A percentile compares a stretch with the other conserved stretches of the same genome.
Conservation (phyloP, 2,113 vertebrate genomes). For the Grammomys surdaster region DNA sequence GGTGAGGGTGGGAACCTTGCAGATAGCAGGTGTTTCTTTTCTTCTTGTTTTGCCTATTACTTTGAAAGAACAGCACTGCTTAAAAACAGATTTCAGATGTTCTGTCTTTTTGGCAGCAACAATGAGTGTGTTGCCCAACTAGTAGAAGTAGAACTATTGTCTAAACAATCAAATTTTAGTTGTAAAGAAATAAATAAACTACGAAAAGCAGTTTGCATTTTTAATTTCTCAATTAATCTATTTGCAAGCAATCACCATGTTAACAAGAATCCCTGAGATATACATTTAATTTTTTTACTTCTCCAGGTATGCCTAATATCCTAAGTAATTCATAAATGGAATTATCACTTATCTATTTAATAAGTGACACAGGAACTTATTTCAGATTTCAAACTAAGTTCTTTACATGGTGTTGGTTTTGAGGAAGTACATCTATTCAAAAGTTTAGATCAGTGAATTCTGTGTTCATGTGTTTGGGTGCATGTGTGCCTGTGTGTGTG, state of each 20-base stretch:
- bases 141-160: conserved; percentile 66
- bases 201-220: not conserved
- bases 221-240: not conserved
- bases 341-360: not conserved
- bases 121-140: conserved; percentile 63
- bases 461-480: not conserved
- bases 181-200: conserved; percentile 34
- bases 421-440: not conserved
- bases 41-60: conserved; percentile 83
- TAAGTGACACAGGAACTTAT: not conserved
- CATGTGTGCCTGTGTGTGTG: not conserved
- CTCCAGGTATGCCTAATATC: not conserved
- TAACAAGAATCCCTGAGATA: not conserved
- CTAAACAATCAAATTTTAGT: conserved; percentile 52
- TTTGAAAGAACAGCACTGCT: conserved; percentile 84
- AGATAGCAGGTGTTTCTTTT: conserved; percentile 84
- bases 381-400: not conserved
- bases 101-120: conserved; percentile 80
- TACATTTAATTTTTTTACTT: not conserved
- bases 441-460: not conserved
- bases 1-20: conserved; percentile 67
- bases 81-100: conserved; percentile 82
- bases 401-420: not conserved
- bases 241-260: not conserved
- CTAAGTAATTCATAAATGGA: not conserved